Conservation (phyloP, 2,888 invertebrate genomes). For the Lymantria monacha region DNA sequence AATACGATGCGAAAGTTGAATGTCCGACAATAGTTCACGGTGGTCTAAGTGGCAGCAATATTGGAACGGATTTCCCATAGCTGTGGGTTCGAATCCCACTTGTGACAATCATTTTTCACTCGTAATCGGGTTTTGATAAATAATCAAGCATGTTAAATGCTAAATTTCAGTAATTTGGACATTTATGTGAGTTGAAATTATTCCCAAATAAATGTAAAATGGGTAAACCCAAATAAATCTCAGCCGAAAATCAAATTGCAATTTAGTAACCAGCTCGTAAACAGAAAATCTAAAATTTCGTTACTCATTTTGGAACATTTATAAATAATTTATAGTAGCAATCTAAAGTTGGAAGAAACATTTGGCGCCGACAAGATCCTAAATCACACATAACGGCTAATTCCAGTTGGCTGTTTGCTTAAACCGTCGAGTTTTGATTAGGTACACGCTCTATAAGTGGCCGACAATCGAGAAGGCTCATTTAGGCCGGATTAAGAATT, state of each 20-base stretch:
- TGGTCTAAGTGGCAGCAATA: no score
- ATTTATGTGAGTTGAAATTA: not conserved
- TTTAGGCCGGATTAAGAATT: constrained; percentile 52
- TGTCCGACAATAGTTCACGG: no score
- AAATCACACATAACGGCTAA: constrained; percentile 32
- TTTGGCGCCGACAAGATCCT: constrained; percentile 26
- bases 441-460: constrained; percentile 39
- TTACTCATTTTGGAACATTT: constrained; percentile 17
- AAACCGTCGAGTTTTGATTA: constrained; percentile 32
- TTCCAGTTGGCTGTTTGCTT: constrained; percentile 31
- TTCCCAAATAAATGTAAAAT: not conserved
- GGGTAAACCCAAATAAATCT: not conserved
- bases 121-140: no score
- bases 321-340: constrained; percentile 19
- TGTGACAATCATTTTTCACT: no score
- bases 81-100: no score
- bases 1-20: no score
- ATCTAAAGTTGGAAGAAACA: constrained; percentile 31
- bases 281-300: constrained; percentile 7
- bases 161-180: no score
- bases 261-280: not conserved
- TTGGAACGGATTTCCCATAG: no score
- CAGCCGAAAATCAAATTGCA: not conserved
- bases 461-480: constrained; percentile 44
- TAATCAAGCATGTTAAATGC: no score